phyloP scores from a whole-genome alignment of 2,113 vertebrate species.

The Ahaetulla prasina region DNA sequence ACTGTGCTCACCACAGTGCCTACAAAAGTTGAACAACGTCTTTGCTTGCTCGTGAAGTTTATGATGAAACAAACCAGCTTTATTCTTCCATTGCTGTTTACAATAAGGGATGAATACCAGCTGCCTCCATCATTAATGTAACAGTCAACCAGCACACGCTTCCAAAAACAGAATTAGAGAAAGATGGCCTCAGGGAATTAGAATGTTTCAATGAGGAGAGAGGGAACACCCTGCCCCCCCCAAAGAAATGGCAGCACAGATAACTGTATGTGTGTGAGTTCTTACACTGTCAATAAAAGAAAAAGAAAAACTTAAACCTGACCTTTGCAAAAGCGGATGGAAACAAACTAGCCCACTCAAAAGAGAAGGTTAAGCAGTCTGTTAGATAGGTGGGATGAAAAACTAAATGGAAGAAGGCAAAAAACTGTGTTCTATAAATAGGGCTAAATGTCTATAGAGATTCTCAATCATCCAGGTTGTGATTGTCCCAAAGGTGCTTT shows the following conservation, averaged over 20 bases:
- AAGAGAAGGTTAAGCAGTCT: background rate
- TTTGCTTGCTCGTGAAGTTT: background rate
- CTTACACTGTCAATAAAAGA: background rate
- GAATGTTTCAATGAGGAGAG: background rate
- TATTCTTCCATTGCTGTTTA: background rate
- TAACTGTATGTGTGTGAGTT: background rate
- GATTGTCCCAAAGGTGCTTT: background rate
- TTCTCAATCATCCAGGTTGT: background rate
- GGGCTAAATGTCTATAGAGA: background rate
- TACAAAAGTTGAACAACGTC: background rate
- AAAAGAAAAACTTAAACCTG: background rate
- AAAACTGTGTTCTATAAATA: background rate
- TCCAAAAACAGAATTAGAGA: background rate
- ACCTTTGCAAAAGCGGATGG: background rate
- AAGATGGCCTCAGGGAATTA: background rate
- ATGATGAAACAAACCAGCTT: background rate
- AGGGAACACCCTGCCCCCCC: background rate
- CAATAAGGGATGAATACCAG: background rate
- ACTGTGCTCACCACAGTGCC: background rate
- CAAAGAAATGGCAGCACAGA: background rate
- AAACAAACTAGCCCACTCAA: background rate
- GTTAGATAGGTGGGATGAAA: background rate
- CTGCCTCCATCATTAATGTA: background rate
- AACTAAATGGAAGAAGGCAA: background rate
- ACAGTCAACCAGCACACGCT: background rate